These are phyloP conservation scores for Pongo pygmaeus DNA, from an alignment of 2,113 vertebrate genomes.

Conservation along the genomic window DNA sequence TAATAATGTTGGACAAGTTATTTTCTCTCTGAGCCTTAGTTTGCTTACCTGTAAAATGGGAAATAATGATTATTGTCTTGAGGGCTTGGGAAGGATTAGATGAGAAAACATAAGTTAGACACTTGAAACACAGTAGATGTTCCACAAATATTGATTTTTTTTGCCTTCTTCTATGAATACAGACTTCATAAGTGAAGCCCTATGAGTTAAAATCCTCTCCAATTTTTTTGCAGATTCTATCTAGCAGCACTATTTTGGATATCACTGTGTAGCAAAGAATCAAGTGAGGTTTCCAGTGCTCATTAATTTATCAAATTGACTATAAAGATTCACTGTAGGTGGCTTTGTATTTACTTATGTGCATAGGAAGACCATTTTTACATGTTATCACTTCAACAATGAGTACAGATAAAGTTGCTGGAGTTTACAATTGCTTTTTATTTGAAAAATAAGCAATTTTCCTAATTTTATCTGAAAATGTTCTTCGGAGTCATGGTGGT, in stretches of 20 bases:
- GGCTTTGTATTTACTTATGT: constrained; percentile 48
- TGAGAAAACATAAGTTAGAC: constrained; percentile 49
- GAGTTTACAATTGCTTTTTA: constrained; percentile 37
- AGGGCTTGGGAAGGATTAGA: background rate
- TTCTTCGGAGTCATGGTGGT: constrained; percentile 22
- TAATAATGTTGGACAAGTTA: background rate
- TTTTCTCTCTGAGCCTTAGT: constrained; percentile 29
- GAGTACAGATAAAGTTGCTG: constrained; percentile 3
- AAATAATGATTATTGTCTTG: constrained; percentile 42
- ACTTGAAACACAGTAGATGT: background rate
- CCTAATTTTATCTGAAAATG: constrained; percentile 59
- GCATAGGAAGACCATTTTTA: constrained; percentile 15
- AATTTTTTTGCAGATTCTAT: background rate
- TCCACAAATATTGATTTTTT: constrained; percentile 13
- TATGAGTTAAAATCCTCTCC: constrained; percentile 41
- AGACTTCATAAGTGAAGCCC: constrained; percentile 31
- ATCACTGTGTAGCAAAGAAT: constrained; percentile 1
- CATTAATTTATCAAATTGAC: constrained; percentile 22
- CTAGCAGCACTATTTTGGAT: constrained; percentile 35
- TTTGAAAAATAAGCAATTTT: constrained; percentile 46
- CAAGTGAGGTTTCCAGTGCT: background rate
- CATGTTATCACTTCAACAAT: background rate
- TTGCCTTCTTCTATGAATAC: background rate
- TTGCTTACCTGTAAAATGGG: constrained; percentile 8
- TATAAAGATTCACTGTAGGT: constrained; percentile 24